Conservation (phyloP, 2,113 vertebrate genomes). For the Nibea coibor region DNA sequence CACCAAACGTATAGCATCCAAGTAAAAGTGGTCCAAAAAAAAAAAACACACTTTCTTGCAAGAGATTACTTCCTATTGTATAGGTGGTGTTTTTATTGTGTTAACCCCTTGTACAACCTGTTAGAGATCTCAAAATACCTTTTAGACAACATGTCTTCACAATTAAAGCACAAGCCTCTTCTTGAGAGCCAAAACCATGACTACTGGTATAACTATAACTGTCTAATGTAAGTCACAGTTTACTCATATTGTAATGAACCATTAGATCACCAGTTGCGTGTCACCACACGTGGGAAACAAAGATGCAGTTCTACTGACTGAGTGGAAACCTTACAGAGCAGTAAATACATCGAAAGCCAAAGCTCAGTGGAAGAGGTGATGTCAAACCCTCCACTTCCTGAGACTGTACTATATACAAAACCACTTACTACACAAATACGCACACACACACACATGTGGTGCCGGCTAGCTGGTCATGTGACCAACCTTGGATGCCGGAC, state of each 20-base stretch:
- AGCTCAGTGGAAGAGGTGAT: constrained; percentile 72
- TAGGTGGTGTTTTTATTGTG: not conserved
- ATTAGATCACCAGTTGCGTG: not conserved
- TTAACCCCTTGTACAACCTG: not conserved
- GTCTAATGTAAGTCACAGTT: not conserved
- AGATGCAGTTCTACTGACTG: constrained; percentile 18
- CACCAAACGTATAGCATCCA: not conserved
- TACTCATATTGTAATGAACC: not conserved
- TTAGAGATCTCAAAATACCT: not conserved
- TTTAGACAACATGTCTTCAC: not conserved
- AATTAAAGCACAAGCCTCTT: not conserved
- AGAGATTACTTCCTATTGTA: not conserved
- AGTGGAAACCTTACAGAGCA: constrained; percentile 64
- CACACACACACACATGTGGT: constrained; percentile 35
- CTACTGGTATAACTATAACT: not conserved
- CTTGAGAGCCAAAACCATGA: constrained; percentile 3
- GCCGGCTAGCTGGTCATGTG: constrained; percentile 69
- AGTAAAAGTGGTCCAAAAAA: not conserved
- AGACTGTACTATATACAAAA: constrained; percentile 48
- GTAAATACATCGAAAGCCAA: constrained; percentile 59
- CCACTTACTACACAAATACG: constrained; percentile 64
- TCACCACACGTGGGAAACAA: not conserved
- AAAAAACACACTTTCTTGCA: not conserved
- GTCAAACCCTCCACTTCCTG: constrained; percentile 81
- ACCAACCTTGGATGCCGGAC: constrained; percentile 66